A percentile compares a stretch with the other conserved stretches of the same genome.
phyloP scores from a whole-genome alignment of 2,113 vertebrate species.

The Podocnemis expansa region DNA sequence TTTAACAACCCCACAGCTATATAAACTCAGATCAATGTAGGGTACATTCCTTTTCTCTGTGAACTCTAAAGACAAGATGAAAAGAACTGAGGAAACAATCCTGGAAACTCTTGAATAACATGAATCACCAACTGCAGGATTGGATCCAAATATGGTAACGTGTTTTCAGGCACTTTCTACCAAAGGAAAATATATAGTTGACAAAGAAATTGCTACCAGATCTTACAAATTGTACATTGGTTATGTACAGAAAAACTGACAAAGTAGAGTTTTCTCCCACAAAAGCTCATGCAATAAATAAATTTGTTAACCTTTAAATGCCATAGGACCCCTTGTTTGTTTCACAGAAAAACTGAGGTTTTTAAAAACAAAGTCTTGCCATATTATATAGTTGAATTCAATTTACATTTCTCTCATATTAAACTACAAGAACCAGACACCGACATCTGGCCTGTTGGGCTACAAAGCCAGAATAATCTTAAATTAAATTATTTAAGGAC shows the following conservation, averaged over 20 bases:
- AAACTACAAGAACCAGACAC: constrained; percentile 49
- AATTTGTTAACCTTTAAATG: no score
- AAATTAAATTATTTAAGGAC: constrained; percentile 66
- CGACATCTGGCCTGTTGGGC: constrained; percentile 56
- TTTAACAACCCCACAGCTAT: neutral
- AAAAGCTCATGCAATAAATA: no score
- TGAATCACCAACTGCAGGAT: neutral
- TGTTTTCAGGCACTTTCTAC: neutral
- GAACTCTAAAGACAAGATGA: neutral
- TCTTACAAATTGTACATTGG: neutral
- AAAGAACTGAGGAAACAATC: neutral
- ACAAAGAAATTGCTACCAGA: neutral
- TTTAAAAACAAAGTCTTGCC: neutral
- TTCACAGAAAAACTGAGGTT: no score
- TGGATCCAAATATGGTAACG: neutral
- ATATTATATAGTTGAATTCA: constrained; percentile 21
- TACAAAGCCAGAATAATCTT: constrained; percentile 58
- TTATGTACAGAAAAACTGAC: neutral
- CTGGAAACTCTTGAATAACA: no score
- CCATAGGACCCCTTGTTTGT: no score
- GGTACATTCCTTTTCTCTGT: neutral
- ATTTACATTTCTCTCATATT: constrained; percentile 45
- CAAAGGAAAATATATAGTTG: neutral
- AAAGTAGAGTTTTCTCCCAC: no score
- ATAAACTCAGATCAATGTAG: neutral